These are phyloP conservation scores for Sminthurinus signatus DNA, from an alignment of 1,140 invertebrate genomes.

Conservation along the genomic window DNA sequence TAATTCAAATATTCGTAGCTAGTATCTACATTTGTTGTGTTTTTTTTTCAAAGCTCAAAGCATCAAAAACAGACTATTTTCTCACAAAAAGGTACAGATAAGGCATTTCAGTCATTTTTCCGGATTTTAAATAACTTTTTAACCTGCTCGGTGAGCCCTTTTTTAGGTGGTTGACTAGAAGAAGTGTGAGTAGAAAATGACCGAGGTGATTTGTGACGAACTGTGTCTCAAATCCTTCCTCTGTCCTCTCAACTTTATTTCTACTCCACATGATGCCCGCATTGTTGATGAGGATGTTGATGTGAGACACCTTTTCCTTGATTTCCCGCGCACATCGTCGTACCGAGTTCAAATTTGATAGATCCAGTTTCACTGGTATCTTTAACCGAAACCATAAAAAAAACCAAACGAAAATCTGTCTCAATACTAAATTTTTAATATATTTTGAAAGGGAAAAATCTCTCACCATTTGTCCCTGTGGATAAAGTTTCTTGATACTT, in stretches of 20 bases:
- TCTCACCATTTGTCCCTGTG: too few species aligned
- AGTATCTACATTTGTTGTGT: neutral
- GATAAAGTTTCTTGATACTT: too few species aligned
- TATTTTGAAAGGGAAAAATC: neutral
- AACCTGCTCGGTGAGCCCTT: neutral
- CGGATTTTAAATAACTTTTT: neutral
- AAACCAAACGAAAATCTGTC: neutral
- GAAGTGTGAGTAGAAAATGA: neutral
- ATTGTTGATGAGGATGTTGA: slow-evolving; percentile 51
- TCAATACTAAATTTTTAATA: neutral
- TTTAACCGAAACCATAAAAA: too few species aligned
- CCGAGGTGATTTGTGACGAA: neutral
- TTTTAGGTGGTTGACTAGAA: neutral
- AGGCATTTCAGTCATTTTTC: neutral
- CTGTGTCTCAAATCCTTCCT: neutral
- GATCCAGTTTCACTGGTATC: slow-evolving; percentile 38
- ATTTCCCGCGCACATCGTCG: slow-evolving; percentile 43
- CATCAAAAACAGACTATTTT: neutral
- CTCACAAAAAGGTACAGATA: neutral
- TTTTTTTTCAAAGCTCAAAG: neutral
- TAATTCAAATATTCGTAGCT: neutral
- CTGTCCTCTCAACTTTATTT: neutral
- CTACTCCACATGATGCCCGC: slow-evolving; percentile 41
- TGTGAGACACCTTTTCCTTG: slow-evolving; percentile 40
- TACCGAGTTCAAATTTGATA: slow-evolving; percentile 43